phyloP scores from a whole-genome alignment of 2,888 invertebrate genomes.

The Sesia bembeciformis region DNA sequence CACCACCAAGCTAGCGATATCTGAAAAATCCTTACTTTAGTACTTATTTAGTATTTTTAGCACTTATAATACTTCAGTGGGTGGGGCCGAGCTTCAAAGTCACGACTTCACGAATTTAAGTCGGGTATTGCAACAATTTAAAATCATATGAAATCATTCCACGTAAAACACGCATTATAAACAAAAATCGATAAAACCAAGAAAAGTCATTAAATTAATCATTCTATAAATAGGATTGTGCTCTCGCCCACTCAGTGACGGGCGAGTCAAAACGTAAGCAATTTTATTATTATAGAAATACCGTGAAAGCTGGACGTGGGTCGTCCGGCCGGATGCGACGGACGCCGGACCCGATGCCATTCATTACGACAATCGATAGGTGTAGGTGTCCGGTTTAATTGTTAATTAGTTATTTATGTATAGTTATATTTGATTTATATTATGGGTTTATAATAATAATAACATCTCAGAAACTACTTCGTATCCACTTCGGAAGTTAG shows the following conservation, averaged over 20 bases:
- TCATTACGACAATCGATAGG: constrained; percentile 33
- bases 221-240: constrained; percentile 28
- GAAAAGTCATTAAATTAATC: constrained; percentile 27
- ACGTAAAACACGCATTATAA: too few relatives aligned
- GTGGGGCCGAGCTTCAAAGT: too few relatives aligned
- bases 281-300: constrained; percentile 12
- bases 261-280: constrained; percentile 16
- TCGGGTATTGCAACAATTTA: too few relatives aligned
- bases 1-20: too few relatives aligned
- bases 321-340: constrained; percentile 49
- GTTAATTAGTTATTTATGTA: constrained; percentile 24
- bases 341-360: constrained; percentile 42
- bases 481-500: too few relatives aligned
- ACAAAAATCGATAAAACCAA: background rate
- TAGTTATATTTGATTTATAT: background rate
- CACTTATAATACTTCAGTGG: too few relatives aligned
- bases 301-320: constrained; percentile 42
- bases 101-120: too few relatives aligned
- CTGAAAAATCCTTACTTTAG: too few relatives aligned
- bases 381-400: constrained; percentile 25
- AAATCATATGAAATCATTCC: too few relatives aligned
- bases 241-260: constrained; percentile 19
- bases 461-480: too few relatives aligned
- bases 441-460: background rate
- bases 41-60: too few relatives aligned